phyloP scores from a whole-genome alignment of 2,113 vertebrate genomes.

The Odontophorus gujanensis region DNA sequence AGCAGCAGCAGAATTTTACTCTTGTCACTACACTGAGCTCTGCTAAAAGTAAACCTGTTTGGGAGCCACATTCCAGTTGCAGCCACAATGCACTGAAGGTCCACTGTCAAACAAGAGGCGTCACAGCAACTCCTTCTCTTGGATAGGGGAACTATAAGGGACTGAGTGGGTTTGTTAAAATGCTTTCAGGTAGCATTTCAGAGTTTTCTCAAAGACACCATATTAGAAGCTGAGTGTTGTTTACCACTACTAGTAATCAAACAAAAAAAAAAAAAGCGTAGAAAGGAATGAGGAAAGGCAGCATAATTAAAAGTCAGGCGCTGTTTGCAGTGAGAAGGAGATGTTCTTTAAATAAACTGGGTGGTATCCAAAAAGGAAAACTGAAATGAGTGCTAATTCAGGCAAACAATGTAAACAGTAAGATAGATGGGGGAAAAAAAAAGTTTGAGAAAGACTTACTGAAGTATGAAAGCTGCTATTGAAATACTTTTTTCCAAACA shows the following conservation, averaged over 20 bases:
- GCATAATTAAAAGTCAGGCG: not conserved
- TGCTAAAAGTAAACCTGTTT: not conserved
- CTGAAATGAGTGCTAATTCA: not conserved
- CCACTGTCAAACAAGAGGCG: not conserved
- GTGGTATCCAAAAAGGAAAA: not conserved
- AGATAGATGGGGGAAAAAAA: not conserved
- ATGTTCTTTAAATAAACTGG: not conserved
- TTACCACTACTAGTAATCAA: not conserved
- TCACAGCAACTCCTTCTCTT: not conserved
- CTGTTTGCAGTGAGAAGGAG: not conserved
- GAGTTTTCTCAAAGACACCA: not conserved
- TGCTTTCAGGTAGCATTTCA: not conserved
- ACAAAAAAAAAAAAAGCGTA: not conserved
- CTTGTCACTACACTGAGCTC: accelerated
- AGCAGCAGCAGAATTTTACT: not conserved
- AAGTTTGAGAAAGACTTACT: not conserved
- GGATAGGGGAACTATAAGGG: not conserved
- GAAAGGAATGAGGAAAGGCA: not conserved
- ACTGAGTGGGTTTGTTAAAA: not conserved
- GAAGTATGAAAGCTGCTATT: not conserved
- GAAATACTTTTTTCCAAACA: not conserved
- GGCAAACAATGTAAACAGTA: not conserved
- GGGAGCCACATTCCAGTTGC: not conserved
- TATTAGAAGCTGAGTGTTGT: not conserved
- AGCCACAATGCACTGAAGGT: not conserved